phyloP scores from a whole-genome alignment of 2,797 vertebrate genomes.

The Myotis myotis region DNA sequence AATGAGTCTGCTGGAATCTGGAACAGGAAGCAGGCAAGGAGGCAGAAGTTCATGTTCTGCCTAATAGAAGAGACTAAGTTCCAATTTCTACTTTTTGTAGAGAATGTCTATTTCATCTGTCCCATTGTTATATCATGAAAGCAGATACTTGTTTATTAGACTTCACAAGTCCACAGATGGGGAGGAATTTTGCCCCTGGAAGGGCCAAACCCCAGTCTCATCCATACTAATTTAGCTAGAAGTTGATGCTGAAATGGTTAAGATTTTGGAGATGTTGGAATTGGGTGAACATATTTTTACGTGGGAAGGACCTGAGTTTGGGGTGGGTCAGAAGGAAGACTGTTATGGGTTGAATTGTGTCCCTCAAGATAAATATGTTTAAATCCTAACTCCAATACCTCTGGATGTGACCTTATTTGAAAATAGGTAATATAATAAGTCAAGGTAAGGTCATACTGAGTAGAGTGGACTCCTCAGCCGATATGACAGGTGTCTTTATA shows the following conservation, averaged over 20 bases:
- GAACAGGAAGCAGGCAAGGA: not conserved
- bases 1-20: not conserved
- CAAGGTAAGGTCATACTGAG: not conserved
- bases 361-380: not conserved
- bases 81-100: not conserved
- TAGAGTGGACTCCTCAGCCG: not conserved
- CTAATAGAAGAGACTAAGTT: not conserved
- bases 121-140: not conserved
- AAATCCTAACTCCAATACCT: not conserved
- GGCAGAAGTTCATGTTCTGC: not conserved
- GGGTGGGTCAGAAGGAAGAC: not conserved
- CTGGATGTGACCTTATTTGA: not conserved
- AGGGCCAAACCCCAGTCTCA: not conserved
- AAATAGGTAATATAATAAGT: not conserved
- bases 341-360: not conserved
- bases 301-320: not conserved
- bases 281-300: not conserved
- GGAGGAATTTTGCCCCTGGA: not conserved
- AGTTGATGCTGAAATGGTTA: not conserved
- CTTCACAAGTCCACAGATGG: not conserved
- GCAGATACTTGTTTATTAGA: not conserved
- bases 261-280: not conserved
- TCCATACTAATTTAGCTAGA: not conserved
- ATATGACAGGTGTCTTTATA: not conserved
- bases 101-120: not conserved